phyloP scores from a whole-genome alignment of 2,797 vertebrate species.

The Lophotriccus pileatus region DNA sequence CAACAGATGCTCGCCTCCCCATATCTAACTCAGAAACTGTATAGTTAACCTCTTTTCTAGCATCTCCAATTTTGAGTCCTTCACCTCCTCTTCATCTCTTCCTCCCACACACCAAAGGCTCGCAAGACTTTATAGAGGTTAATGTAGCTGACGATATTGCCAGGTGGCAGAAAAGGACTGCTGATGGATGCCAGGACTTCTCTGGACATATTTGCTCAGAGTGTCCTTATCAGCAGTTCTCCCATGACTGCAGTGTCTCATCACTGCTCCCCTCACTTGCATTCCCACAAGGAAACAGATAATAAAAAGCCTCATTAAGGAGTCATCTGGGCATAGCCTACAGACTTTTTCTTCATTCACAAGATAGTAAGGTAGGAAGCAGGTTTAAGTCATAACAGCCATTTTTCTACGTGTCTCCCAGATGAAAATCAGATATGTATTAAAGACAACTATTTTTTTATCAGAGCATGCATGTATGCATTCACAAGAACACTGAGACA shows the following conservation, averaged over 20 bases:
- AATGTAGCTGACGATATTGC: background rate
- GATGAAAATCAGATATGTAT: background rate
- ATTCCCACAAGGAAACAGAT: background rate
- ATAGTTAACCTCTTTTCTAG: background rate
- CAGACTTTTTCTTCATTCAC: background rate
- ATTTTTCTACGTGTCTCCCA: background rate
- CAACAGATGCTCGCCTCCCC: accelerated
- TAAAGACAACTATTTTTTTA: background rate
- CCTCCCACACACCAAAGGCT: background rate
- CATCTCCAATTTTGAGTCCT: background rate
- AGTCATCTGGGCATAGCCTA: background rate
- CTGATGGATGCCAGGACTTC: background rate
- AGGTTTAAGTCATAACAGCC: background rate
- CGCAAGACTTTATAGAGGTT: background rate
- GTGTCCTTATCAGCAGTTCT: background rate
- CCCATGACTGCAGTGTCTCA: background rate
- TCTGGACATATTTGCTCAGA: background rate
- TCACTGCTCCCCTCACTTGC: background rate
- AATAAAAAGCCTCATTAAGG: background rate
- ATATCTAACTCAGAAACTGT: background rate
- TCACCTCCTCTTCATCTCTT: background rate
- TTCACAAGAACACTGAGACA: background rate
- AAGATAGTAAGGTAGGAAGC: background rate
- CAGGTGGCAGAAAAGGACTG: background rate
- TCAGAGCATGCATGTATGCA: background rate